Evolutionary conservation across 1,140 invertebrate species (phyloP).

Genomic region (Anthonomus grandis): DNA sequence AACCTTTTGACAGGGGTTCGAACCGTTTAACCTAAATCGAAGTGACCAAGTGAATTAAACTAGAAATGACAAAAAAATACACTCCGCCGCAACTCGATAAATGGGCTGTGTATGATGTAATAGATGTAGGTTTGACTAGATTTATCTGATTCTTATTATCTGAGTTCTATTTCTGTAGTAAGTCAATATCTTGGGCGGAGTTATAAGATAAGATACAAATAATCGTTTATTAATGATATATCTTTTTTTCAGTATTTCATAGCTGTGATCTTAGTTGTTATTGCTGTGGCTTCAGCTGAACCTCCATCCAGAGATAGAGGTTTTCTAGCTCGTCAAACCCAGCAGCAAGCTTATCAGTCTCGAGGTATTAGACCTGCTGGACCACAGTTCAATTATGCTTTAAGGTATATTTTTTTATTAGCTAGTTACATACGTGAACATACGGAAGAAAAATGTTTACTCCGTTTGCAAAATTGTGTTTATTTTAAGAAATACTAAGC

Average conservation of each 20-base stretch:
- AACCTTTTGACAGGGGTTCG: conserved; percentile 16
- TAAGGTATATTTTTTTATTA: too few relatives aligned
- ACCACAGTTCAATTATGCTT: conserved; percentile 37
- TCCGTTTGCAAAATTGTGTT: too few relatives aligned
- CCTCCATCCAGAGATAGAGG: conserved; percentile 31
- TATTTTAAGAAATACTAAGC: too few relatives aligned
- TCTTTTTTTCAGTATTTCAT: conserved; percentile 33
- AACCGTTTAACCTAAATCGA: conserved; percentile 15
- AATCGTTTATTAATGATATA: conserved; percentile 1
- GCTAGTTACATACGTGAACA: too few relatives aligned
- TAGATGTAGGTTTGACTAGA: conserved; percentile 34
- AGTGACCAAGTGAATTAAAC: conserved; percentile 18
- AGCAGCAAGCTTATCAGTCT: conserved; percentile 33
- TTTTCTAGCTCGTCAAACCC: conserved; percentile 27
- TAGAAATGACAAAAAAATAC: conserved; percentile 30
- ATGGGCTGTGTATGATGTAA: conserved; percentile 30
- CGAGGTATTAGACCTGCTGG: conserved; percentile 42
- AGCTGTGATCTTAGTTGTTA: conserved; percentile 37
- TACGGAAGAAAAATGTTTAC: too few relatives aligned
- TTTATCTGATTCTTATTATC: not conserved
- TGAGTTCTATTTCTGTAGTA: not conserved
- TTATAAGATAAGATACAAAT: not conserved
- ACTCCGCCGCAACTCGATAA: conserved; percentile 29
- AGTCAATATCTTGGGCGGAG: too few relatives aligned
- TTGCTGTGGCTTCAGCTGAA: conserved; percentile 39